These are phyloP conservation scores for Scarus forsteni DNA, from an alignment of 2,797 vertebrate genomes.

Conservation along the genomic window DNA sequence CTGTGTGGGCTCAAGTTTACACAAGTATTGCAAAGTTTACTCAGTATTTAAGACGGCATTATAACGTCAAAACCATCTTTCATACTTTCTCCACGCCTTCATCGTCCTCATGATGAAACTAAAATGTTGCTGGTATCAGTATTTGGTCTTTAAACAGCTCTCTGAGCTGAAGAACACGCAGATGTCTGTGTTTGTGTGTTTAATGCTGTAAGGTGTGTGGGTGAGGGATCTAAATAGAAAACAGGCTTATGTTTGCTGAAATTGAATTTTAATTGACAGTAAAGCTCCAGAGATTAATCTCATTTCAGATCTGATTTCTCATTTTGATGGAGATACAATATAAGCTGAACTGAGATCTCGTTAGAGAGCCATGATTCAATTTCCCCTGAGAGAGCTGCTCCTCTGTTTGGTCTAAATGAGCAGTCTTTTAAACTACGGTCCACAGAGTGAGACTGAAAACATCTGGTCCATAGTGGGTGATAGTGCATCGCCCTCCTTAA, in stretches of 20 bases:
- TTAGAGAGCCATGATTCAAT: constrained; percentile 29
- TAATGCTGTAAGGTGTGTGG: constrained; percentile 35
- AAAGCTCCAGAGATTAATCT: constrained; percentile 58
- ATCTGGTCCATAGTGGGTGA: too few species aligned
- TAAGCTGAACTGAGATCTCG: constrained; percentile 21
- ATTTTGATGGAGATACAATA: constrained; percentile 20
- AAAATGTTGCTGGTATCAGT: too few species aligned
- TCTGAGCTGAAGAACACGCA: too few species aligned
- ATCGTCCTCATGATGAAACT: too few species aligned
- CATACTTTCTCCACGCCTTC: too few species aligned
- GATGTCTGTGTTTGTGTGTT: constrained; percentile 33
- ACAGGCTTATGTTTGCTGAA: constrained; percentile 49
- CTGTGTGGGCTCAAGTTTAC: too few species aligned
- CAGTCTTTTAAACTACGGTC: neutral
- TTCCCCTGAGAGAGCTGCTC: neutral
- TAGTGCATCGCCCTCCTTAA: too few species aligned
- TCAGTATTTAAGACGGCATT: too few species aligned
- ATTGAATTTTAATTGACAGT: constrained; percentile 67
- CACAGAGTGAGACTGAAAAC: neutral
- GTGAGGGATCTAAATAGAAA: constrained; percentile 46
- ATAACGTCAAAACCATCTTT: too few species aligned
- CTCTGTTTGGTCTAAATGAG: constrained; percentile 26
- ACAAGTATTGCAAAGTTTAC: too few species aligned
- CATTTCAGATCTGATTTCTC: constrained; percentile 49
- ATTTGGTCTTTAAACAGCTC: too few species aligned